Conservation (phyloP, 2,113 vertebrate species). For the Phalacrocorax pelagicus region DNA sequence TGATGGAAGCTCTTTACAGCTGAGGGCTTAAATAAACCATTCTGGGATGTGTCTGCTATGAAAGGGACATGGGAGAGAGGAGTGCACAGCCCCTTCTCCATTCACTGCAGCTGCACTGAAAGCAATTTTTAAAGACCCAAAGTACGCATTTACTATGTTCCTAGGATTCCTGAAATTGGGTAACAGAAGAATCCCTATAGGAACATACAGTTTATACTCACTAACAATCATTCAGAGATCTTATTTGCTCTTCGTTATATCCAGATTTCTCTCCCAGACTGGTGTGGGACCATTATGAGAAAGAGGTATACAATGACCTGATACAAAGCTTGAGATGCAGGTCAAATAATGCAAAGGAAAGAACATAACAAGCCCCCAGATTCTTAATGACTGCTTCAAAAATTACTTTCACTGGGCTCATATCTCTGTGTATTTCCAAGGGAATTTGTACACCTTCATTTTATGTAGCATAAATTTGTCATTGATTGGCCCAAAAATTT, state of each 20-base stretch:
- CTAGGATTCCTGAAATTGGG: neutral
- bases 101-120: conserved; percentile 8
- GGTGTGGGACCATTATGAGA: neutral
- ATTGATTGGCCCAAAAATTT: conserved; percentile 45
- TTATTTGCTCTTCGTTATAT: neutral
- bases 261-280: neutral
- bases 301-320: neutral
- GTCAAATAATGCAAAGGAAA: neutral
- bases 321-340: neutral
- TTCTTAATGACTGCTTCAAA: neutral
- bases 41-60: neutral
- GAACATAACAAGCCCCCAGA: neutral
- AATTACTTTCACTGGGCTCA: neutral
- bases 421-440: neutral
- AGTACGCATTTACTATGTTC: neutral
- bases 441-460: conserved; percentile 22
- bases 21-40: neutral
- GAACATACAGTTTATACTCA: neutral
- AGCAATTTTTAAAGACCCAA: neutral
- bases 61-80: neutral
- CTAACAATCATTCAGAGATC: neutral
- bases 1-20: neutral
- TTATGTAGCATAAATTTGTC: neutral
- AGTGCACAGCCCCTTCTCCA: neutral
- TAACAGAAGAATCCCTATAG: neutral